These are phyloP conservation scores for Callyntrura guangdongensis DNA, from an alignment of 2,888 invertebrate genomes.

Conservation along the genomic window DNA sequence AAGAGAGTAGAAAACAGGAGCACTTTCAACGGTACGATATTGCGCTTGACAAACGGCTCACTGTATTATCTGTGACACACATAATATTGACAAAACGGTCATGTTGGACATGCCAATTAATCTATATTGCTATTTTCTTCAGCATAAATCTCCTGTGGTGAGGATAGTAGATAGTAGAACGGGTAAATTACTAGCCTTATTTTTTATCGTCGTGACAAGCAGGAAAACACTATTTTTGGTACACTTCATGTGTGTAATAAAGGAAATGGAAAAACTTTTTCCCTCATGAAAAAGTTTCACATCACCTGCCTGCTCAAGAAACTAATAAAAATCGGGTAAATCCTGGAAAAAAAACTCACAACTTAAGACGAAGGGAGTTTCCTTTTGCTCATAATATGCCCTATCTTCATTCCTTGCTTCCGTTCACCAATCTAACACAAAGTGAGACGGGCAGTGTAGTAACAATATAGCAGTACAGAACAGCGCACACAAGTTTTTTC, in stretches of 20 bases:
- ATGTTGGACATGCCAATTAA: constrained; percentile 56
- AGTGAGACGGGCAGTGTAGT: background rate
- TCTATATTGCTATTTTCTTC: constrained; percentile 42
- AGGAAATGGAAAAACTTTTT: constrained; percentile 78
- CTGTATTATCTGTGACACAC: constrained; percentile 53
- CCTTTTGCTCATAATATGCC: constrained; percentile 63
- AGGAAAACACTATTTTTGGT: constrained; percentile 59
- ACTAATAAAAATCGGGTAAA: constrained; percentile 77
- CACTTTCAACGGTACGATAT: background rate
- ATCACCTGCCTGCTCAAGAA: constrained; percentile 70
- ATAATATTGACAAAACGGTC: constrained; percentile 18
- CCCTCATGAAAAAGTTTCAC: constrained; percentile 54
- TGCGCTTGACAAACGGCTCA: constrained; percentile 39
- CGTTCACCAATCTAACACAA: background rate
- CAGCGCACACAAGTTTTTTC: constrained; percentile 24
- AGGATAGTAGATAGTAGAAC: background rate
- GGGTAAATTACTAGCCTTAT: constrained; percentile 9
- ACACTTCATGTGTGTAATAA: constrained; percentile 74
- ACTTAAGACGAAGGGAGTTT: constrained; percentile 42
- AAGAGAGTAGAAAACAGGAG: background rate
- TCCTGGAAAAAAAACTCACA: constrained; percentile 61
- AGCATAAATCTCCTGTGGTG: background rate
- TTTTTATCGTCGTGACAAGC: constrained; percentile 64
- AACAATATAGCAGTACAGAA: background rate
- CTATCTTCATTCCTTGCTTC: constrained; percentile 22